Evolutionary conservation across 2,113 vertebrate genomes (phyloP).

Genomic region (Psammodynastes pulverulentus): DNA sequence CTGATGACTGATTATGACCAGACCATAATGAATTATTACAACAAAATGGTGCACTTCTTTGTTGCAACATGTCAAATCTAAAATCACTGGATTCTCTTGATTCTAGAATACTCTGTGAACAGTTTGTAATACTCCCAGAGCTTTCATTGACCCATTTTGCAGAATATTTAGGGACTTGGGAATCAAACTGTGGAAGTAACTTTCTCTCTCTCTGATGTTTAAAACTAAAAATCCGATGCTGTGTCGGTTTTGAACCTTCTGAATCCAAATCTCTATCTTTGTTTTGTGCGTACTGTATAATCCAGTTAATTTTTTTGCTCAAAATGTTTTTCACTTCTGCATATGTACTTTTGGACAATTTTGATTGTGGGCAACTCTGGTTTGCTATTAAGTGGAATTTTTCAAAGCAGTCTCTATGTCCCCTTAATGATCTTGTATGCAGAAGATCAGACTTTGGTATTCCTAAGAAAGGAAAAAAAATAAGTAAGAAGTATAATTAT

Average conservation of each 20-base stretch:
- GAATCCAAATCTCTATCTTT: slow-evolving; percentile 80
- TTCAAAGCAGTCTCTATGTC: slow-evolving; percentile 97
- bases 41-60: slow-evolving; percentile 56
- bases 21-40: slow-evolving; percentile 71
- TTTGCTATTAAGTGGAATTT: slow-evolving; percentile 97
- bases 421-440: slow-evolving; percentile 89
- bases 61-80: slow-evolving; percentile 72
- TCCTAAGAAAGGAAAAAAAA: slow-evolving; percentile 56
- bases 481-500: not conserved
- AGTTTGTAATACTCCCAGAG: slow-evolving; percentile 68
- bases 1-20: slow-evolving; percentile 56
- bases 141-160: slow-evolving; percentile 78
- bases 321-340: slow-evolving; percentile 91
- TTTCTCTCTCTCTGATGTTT: slow-evolving; percentile 81
- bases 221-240: slow-evolving; percentile 80
- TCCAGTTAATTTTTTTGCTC: slow-evolving; percentile 91
- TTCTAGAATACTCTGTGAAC: slow-evolving; percentile 75
- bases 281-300: slow-evolving; percentile 95
- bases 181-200: slow-evolving; percentile 83
- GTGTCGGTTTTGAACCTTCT: slow-evolving; percentile 74
- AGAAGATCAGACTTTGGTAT: slow-evolving; percentile 76
- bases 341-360: slow-evolving; percentile 86
- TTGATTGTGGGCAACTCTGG: slow-evolving; percentile 88
- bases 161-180: slow-evolving; percentile 89
- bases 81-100: slow-evolving; percentile 68